Percentiles rank a stretch among this genome's conserved stretches.
phyloP scores from a whole-genome alignment of 1,140 invertebrate genomes.

The Scaptomyza montana region DNA sequence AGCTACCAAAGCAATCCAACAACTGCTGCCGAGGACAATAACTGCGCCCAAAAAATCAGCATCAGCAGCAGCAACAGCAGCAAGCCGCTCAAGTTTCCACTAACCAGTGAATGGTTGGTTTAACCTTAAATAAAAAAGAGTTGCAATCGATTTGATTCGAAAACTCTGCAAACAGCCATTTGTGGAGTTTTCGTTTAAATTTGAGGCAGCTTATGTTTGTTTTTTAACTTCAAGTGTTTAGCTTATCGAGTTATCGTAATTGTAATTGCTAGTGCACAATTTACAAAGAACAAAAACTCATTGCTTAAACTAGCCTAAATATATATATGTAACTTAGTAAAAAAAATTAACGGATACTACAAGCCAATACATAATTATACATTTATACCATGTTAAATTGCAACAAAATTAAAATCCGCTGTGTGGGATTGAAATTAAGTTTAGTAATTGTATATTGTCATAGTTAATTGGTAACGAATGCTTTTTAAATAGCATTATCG shows the following conservation, averaged over 20 bases:
- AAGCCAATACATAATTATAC: conserved; percentile 3
- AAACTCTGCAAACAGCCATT: conserved; percentile 71
- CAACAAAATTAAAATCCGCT: conserved; percentile 39
- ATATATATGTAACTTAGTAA: conserved; percentile 4
- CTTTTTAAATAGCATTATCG: conserved; percentile 62
- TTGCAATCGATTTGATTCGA: conserved; percentile 14
- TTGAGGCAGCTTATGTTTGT: not conserved
- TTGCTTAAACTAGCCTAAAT: conserved; percentile 50
- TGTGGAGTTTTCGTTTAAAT: conserved; percentile 51
- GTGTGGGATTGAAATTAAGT: not conserved
- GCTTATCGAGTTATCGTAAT: conserved; percentile 23
- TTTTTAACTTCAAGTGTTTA: conserved; percentile 34
- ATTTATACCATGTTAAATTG: conserved; percentile 29
- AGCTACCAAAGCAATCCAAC: conserved; percentile 40
- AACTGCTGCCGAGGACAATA: conserved; percentile 83
- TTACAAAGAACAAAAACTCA: not conserved
- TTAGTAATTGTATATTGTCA: conserved; percentile 43
- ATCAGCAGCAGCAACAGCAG: conserved; percentile 79
- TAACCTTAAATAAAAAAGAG: conserved; percentile 10
- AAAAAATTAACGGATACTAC: not conserved
- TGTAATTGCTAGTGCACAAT: conserved; percentile 28
- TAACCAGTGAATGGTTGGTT: conserved; percentile 83
- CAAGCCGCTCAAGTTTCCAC: conserved; percentile 79
- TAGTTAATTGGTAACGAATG: conserved; percentile 65
- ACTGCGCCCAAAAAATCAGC: conserved; percentile 71